Base-by-base conservation (phyloP, 2,113 vertebrate genomes). In the Motacilla alba region DNA sequence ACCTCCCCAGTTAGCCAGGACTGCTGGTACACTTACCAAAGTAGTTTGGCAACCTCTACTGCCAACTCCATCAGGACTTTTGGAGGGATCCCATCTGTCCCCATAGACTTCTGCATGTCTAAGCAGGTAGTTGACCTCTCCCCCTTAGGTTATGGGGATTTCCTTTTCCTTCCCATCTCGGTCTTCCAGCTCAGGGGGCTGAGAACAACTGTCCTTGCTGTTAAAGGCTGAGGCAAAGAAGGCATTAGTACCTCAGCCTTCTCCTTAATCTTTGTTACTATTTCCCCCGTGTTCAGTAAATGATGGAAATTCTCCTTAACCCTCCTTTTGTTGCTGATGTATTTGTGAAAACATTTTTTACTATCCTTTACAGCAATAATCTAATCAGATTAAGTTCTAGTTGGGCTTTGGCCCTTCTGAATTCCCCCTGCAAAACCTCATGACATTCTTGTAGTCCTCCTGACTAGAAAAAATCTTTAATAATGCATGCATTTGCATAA, bases 31-130 rank as follows among this genome's bases (percentile, higher is more conserved):
- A n/a, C n/a, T n/a, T n/a, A n/a, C n/a, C 5, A 68, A 46, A 46
- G 39, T 52, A 13, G 7, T 59, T 82, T 75, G 46, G 20, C n/a
- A 60, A 66, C 10, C 10, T 39, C 19, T 53, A 75, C 39, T 53
- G 13, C 13, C 13, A n/a, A 2, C 26, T 47, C n/a, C 21, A 7
- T 60, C n/a, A 18, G 13, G 31, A 53, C 9, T 26, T 27, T 21
- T 53, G 9, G 13, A 15, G n/a, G 62, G 28, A 53, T 47, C 23
- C 30, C 28, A 30, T 60, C 28, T 60, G 20, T 20, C 3, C 26
- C 13, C 7, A 47, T 9, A 39, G 41, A 47, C 17, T 15, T 35
- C 1, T 31, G 10, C 0, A 0, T 30, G 8, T 53, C 39, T 53
- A n/a, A 75, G 16, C 11, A 53, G 11, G 14, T 41, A 60, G 24